Base-by-base conservation (phyloP, 2,888 invertebrate species). In the Drosophila anceps region DNA sequence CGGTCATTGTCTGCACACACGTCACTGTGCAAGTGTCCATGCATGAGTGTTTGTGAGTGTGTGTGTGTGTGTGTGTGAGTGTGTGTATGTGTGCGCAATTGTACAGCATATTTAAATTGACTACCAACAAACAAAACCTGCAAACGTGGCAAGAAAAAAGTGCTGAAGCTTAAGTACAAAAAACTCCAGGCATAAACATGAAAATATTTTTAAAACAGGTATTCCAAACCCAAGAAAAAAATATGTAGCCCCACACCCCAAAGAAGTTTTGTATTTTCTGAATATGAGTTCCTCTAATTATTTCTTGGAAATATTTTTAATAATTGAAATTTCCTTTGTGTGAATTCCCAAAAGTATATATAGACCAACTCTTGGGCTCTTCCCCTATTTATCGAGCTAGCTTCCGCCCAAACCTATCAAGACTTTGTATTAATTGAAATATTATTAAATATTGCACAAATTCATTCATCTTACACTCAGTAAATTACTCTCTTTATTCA, bases 141-240 rank as follows among this genome's bases (percentile, higher is more conserved):
- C 35, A n/a, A n/a, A 43, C 64, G 44, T 35, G 61, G 37, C 18
- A 55, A 55, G 31, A 44, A 64, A 41, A 48, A 35, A 51, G 33
- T 55, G 24, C 20, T 20, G 13, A 59, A 35, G 63, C 57, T 54
- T 57, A 61, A 59, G 39, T 15, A 41, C 0, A 50, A 20, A 33
- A 58, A 58, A 33, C 29, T 51, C 2, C 50, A 50, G 24, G 4
- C 54, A 46, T 46, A 33, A 27, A 27, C 27, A 61, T 61, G 46
- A 74, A 74, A 64, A 78, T 74, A 61, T 78, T 74, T 70, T 12
- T 74, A 35, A 74, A 69, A 62, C 60, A 76, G 78, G 76, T 76
- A 69, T 58, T 31, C 9, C 9, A 29, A 57, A 43, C 1, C 29
- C n/a, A 4, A 4, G 4, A 1, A 18, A 37, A 7, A 24, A 8